Evolutionary conservation across 2,888 invertebrate species (phyloP), one percentile per base, ranked within the genome.

Genomic region (Pseudococcus jackbeardsleyi): DNA sequence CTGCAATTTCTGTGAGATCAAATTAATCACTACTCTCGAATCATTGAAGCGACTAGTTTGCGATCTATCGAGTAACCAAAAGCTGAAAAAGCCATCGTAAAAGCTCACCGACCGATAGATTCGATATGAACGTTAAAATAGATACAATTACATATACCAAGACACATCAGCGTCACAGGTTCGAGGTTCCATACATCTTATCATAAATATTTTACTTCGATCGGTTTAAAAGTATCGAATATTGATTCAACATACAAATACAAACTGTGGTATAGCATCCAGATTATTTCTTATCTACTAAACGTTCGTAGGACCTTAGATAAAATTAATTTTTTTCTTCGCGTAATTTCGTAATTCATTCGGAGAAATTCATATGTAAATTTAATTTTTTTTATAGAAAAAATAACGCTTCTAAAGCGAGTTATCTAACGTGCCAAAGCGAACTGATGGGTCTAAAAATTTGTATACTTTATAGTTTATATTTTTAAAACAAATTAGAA

Each of bases 21-120:
- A 33, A 82, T 9, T 26, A 82, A 82, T 82, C 79, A 82, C 33
- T 72, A 82, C 46, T 79, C 9, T 82, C 79, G 46, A 46, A 82
- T 82, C 79, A 82, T 82, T 82, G 79, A 82, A 82, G 79, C 79
- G 79, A 82, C 79, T 82, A 82, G 79, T 46, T 64, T 46, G 46
- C 79, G 11, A 82, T 19, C 17, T 72, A 82, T 46, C 46, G 39
- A 82, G 79, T 82, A 46, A 82, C 46, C 79, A 22, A 82, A 82
- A 82, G 79, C 79, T 46, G 7, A 22, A 46, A 42, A 82, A 33
- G 79, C 46, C 19, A 72, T 33, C 72, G 33, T 72, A 42, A 46
- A 46, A 82, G 79, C 42, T 26, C 46, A 82, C 79, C 8, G 9
- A 26, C 46, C 42, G 19, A 46, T 82, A 79, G 64, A 11, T 22